Base-by-base conservation (phyloP, 2,888 invertebrate genomes). In the Limnephilus lunatus region DNA sequence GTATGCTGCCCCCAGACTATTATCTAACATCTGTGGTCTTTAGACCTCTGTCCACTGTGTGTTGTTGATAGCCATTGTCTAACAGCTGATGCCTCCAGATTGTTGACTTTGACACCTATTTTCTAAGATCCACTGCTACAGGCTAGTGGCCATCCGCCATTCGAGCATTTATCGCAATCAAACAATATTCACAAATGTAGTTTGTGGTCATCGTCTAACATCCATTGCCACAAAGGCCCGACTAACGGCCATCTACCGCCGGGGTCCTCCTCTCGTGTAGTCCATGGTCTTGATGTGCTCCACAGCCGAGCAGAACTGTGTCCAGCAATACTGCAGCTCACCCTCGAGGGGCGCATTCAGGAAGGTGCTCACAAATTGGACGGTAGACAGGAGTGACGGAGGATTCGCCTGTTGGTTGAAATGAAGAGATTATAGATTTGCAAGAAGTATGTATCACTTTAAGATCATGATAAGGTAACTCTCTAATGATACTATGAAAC, bases 281-380 rank as follows among this genome's bases (percentile, higher is more conserved):
- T 92, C 92, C 99, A 99, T 99, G 91, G 98, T 99, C 96, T 99
- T 99, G 95, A 99, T 99, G 96, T 99, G 99, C 95, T 99, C 99
- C 91, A 99, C 98, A 88, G 99, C 99, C 0, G 99, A 98, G 94
- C 98, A 98, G 96, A 99, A 99, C 95, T 99, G 99, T 91, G 99
- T 99, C 99, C 99, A 99, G 98, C 99, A 99, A 96, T 99, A 99
- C 94, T 98, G 98, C 94, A 99, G 98, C 95, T 99, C 99, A 89
- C 99, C 99, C 93, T 97, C 96, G 92, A 99, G 96, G 93, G 97
- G 97, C 94, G 97, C 97, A 92, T 98, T 98, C 94, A 98, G 98
- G 95, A 99, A 98, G 94, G 98, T 99, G 95, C 98, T 98, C 94
- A 99, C 99, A 95, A 99, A 99, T 96, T 99, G 99, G 94, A 99